Conservation (phyloP, 2,113 vertebrate species). For the Puma concolor region DNA sequence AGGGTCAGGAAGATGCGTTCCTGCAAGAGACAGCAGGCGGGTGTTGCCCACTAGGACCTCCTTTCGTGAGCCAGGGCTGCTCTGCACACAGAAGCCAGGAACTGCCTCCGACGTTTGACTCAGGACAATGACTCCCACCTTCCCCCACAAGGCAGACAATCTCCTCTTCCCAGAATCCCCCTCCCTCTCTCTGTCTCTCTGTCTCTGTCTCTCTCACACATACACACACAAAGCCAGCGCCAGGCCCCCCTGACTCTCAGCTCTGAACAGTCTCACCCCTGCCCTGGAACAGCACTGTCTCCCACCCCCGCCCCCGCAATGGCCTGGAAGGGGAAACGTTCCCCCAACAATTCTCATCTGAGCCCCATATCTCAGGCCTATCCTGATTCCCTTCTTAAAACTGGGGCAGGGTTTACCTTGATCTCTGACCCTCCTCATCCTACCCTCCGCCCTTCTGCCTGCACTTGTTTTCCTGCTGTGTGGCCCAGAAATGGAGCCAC, state of each 20-base stretch:
- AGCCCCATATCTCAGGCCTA: not conserved
- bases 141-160: not conserved
- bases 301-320: not conserved
- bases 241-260: not conserved
- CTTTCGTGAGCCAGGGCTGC: not conserved
- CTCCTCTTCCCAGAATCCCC: not conserved
- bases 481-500: no score
- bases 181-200: not conserved
- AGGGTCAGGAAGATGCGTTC: conserved; percentile 97
- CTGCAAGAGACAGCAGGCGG: conserved; percentile 83
- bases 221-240: not conserved
- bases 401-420: conserved; percentile 53
- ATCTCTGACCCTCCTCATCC: not conserved
- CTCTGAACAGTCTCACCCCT: not conserved
- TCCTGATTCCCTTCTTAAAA: conserved; percentile 45
- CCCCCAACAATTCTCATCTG: not conserved
- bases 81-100: not conserved
- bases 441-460: no score
- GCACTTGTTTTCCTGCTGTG: no score
- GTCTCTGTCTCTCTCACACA: not conserved
- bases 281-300: not conserved
- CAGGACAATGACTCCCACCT: not conserved
- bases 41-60: not conserved
- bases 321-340: not conserved
- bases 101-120: not conserved